Evolutionary conservation across 1,140 invertebrate species (phyloP).

Genomic region (Metaphire vulgaris): DNA sequence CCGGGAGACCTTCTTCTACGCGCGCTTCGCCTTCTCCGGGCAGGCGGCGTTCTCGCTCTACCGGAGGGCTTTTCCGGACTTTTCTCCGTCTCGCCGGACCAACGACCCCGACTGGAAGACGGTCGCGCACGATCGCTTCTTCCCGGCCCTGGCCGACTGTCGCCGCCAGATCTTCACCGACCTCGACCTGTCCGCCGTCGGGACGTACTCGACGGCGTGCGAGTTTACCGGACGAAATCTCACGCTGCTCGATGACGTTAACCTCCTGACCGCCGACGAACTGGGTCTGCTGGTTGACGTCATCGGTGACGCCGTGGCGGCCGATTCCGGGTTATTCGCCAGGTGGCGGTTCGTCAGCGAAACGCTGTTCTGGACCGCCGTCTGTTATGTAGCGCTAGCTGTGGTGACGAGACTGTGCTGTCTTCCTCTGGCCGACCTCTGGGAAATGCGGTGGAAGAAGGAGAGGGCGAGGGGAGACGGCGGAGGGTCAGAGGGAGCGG

Average conservation of each 20-base stretch:
- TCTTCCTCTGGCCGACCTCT: background rate
- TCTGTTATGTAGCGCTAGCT: background rate
- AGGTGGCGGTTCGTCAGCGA: background rate
- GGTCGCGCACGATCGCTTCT: conserved; percentile 18
- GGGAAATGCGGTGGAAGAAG: background rate
- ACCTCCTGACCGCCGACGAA: background rate
- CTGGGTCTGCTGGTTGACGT: background rate
- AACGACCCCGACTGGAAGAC: conserved; percentile 11
- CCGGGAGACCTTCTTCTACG: conserved; percentile 20
- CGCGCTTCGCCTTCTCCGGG: conserved; percentile 15
- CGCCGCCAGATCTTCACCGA: conserved; percentile 26
- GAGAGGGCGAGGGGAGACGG: background rate
- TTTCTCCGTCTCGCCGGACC: background rate
- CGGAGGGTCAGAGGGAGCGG: background rate
- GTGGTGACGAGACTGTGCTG: background rate
- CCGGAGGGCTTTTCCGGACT: conserved; percentile 5
- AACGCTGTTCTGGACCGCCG: background rate
- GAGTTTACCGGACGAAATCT: background rate
- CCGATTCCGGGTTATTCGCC: background rate
- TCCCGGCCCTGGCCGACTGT: conserved; percentile 24
- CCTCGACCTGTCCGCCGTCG: conserved; percentile 17
- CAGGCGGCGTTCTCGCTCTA: conserved; percentile 19
- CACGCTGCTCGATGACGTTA: background rate
- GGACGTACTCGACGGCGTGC: conserved; percentile 5
- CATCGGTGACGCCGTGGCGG: background rate